phyloP scores from a whole-genome alignment of 2,113 vertebrate species.

The Ceratotherium simum region DNA sequence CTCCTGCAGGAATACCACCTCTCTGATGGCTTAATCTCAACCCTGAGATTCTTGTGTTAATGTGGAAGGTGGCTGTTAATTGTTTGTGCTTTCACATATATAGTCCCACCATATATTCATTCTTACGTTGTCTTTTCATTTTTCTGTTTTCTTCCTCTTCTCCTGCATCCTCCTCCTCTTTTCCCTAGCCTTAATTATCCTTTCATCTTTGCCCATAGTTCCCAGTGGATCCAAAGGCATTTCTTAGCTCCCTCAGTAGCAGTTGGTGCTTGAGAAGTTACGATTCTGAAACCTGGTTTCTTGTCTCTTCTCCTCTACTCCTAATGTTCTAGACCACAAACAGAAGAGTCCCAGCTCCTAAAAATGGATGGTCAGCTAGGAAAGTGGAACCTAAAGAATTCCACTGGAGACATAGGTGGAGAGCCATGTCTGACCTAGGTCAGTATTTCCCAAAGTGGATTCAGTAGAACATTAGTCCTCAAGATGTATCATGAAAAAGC shows the following conservation, averaged over 20 bases:
- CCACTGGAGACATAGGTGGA: neutral
- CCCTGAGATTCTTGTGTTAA: neutral
- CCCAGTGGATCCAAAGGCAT: neutral
- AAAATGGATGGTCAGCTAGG: neutral
- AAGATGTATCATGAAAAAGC: neutral
- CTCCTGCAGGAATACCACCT: neutral
- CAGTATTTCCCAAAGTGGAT: neutral
- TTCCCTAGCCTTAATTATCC: neutral
- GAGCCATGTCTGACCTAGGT: neutral
- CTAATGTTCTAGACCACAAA: neutral
- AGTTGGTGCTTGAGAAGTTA: neutral
- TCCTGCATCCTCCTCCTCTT: neutral
- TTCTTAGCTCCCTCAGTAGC: neutral
- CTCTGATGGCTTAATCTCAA: neutral
- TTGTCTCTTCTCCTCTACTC: neutral
- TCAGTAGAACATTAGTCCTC: neutral
- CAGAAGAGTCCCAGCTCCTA: neutral
- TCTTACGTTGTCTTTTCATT: neutral
- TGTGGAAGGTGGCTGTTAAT: neutral
- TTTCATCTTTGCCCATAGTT: neutral
- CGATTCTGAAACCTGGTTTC: neutral
- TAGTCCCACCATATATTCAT: neutral
- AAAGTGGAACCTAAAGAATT: neutral
- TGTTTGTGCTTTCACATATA: neutral
- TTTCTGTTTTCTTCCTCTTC: neutral